phyloP scores from a whole-genome alignment of 2,888 invertebrate species.

The Scrobipalpa costella region DNA sequence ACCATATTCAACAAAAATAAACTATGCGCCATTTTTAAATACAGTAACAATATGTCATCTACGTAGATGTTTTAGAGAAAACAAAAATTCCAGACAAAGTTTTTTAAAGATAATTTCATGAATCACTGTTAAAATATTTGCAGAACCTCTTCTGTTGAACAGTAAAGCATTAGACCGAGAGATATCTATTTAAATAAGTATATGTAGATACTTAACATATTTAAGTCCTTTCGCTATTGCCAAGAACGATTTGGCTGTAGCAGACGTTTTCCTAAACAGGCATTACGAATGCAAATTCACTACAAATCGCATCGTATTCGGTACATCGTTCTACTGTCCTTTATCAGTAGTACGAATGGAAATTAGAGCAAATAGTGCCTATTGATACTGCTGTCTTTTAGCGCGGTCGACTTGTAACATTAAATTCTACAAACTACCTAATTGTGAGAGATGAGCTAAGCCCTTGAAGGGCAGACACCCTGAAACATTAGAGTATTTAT shows the following conservation, averaged over 20 bases:
- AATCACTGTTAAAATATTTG: too few species aligned
- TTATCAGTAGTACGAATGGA: neutral
- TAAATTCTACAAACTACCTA: too few species aligned
- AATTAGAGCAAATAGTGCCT: constrained; percentile 9
- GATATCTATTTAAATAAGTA: neutral
- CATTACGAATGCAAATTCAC: constrained; percentile 16
- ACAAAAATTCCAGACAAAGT: too few species aligned
- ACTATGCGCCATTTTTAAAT: too few species aligned
- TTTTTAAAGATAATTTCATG: too few species aligned
- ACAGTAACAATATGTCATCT: too few species aligned
- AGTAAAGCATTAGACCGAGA: neutral
- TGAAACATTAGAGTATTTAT: too few species aligned
- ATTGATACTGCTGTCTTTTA: neutral
- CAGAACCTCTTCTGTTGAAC: too few species aligned
- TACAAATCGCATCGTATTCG: constrained; percentile 10
- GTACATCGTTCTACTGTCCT: constrained; percentile 3
- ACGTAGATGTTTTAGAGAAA: too few species aligned
- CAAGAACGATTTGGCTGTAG: constrained; percentile 9
- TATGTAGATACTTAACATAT: neutral
- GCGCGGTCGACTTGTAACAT: neutral
- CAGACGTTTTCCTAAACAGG: neutral
- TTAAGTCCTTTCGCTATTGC: neutral
- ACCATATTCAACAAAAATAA: too few species aligned
- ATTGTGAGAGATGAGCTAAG: too few species aligned
- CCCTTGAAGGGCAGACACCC: too few species aligned